These are phyloP conservation scores for Leptopilina myrica DNA, from an alignment of 2,888 invertebrate species.

Conservation along the genomic window DNA sequence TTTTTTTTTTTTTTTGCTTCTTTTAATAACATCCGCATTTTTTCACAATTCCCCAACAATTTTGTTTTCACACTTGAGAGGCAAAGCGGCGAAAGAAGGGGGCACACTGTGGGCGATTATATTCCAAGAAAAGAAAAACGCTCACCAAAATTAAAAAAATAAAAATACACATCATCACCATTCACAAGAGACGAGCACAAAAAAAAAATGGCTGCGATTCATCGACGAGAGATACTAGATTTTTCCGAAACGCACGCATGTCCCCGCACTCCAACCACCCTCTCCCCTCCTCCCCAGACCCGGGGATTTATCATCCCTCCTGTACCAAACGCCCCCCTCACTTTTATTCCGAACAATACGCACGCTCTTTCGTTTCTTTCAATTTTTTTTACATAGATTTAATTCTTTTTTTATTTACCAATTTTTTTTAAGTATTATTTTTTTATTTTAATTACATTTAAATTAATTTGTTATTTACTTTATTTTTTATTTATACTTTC, in stretches of 20 bases:
- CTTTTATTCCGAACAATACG: constrained; percentile 11
- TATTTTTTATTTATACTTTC: too few relatives aligned
- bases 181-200: not conserved
- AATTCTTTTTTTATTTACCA: too few relatives aligned
- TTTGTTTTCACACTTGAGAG: too few relatives aligned
- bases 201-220: constrained; percentile 35
- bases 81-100: too few relatives aligned
- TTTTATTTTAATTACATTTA: too few relatives aligned
- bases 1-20: not conserved
- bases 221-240: constrained; percentile 24
- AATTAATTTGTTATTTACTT: too few relatives aligned
- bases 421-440: too few relatives aligned
- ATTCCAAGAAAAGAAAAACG: not conserved
- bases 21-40: not conserved
- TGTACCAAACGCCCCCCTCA: constrained; percentile 14
- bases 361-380: constrained; percentile 23
- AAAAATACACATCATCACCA: not conserved
- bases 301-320: constrained; percentile 26
- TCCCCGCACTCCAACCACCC: constrained; percentile 17
- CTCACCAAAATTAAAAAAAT: too few relatives aligned
- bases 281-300: not conserved
- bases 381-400: too few relatives aligned
- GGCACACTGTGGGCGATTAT: too few relatives aligned
- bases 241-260: constrained; percentile 36
- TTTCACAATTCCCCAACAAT: too few relatives aligned